phyloP scores from a whole-genome alignment of 2,888 invertebrate species.

The Drosophila robusta region DNA sequence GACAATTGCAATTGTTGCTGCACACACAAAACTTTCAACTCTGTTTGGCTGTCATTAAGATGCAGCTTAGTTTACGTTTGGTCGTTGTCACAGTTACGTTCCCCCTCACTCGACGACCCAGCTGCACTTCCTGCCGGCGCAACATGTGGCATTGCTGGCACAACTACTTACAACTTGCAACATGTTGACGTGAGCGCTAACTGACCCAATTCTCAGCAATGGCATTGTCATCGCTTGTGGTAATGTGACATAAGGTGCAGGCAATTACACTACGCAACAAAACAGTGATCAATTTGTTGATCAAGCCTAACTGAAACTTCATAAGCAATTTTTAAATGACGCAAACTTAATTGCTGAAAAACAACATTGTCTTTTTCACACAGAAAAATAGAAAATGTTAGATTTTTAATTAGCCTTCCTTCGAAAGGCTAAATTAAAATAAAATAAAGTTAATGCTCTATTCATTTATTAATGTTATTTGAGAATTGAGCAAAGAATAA shows the following conservation, averaged over 20 bases:
- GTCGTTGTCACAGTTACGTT: conserved; percentile 11
- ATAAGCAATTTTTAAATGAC: too few relatives aligned
- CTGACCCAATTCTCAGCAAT: conserved; percentile 61
- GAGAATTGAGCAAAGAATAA: too few relatives aligned
- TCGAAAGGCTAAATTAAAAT: too few relatives aligned
- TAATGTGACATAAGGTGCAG: conserved; percentile 78
- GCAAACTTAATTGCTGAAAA: too few relatives aligned
- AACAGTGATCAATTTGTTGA: background rate
- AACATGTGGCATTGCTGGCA: conserved; percentile 51
- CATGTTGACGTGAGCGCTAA: conserved; percentile 67
- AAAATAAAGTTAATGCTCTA: too few relatives aligned
- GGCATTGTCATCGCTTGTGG: conserved; percentile 63
- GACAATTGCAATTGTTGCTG: conserved; percentile 76
- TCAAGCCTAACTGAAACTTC: too few relatives aligned
- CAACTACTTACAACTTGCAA: conserved; percentile 47
- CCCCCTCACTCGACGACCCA: background rate
- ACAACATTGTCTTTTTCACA: too few relatives aligned
- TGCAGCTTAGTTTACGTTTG: conserved; percentile 49
- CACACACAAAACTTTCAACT: conserved; percentile 35
- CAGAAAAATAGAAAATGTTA: too few relatives aligned
- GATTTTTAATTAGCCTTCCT: too few relatives aligned
- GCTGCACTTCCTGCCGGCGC: conserved; percentile 30
- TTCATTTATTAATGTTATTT: too few relatives aligned
- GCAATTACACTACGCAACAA: conserved; percentile 67
- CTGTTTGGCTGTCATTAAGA: conserved; percentile 65